These are phyloP conservation scores for Phyllotreta striolata DNA, from an alignment of 2,888 invertebrate species.

Conservation along the genomic window DNA sequence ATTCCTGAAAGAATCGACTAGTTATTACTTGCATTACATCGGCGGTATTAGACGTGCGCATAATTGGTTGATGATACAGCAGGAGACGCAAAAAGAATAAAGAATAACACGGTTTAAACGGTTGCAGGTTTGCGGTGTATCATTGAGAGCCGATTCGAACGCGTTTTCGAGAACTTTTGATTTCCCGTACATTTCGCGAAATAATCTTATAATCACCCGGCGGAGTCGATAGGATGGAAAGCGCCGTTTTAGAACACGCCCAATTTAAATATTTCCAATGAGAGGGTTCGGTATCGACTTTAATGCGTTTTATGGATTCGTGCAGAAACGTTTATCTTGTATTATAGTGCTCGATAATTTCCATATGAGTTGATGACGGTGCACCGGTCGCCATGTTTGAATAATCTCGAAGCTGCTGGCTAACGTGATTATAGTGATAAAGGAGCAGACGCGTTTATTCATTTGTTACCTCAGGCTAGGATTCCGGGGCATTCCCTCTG, in stretches of 20 bases:
- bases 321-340: constrained; percentile 58
- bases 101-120: constrained; percentile 6
- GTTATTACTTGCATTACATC: no score
- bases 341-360: constrained; percentile 60
- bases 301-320: constrained; percentile 60
- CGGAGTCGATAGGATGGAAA: constrained; percentile 41
- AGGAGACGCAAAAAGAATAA: no score
- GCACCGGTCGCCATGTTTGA: constrained; percentile 44
- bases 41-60: no score
- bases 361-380: constrained; percentile 58
- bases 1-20: no score
- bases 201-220: constrained; percentile 35
- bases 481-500: constrained; percentile 27
- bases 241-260: constrained; percentile 47
- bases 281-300: constrained; percentile 54
- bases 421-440: constrained; percentile 59
- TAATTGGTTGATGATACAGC: no score
- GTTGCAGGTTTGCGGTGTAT: constrained; percentile 5
- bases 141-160: constrained; percentile 16
- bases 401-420: constrained; percentile 53
- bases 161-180: constrained; percentile 29
- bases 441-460: constrained; percentile 46
- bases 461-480: constrained; percentile 46
- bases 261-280: constrained; percentile 59
- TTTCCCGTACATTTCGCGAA: constrained; percentile 29